phyloP scores from a whole-genome alignment of 1,140 invertebrate species.

The Euwallacea fornicatus region DNA sequence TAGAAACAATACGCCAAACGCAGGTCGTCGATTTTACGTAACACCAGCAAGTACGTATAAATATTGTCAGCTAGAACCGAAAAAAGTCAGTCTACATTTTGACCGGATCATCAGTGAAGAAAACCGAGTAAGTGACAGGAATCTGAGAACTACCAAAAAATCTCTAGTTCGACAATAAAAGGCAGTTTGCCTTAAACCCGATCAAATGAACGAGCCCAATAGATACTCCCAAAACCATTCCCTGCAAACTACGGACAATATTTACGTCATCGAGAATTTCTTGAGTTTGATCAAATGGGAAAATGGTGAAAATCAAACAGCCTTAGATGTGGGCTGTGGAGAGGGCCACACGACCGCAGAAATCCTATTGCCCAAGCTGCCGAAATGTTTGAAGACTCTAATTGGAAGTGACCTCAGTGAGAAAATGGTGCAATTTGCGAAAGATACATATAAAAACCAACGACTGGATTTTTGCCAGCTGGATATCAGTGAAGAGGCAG shows the following conservation, averaged over 20 bases:
- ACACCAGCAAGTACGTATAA: no score
- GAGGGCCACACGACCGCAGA: slow-evolving; percentile 72
- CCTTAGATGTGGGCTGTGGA: slow-evolving; percentile 80
- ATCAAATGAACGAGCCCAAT: slow-evolving; percentile 63
- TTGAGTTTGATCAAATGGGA: slow-evolving; percentile 62
- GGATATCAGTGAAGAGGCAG: slow-evolving; percentile 62
- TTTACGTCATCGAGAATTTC: slow-evolving; percentile 68
- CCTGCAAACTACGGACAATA: slow-evolving; percentile 68
- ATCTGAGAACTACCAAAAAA: neutral
- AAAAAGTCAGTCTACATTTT: no score
- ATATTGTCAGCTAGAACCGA: no score
- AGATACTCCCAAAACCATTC: slow-evolving; percentile 66
- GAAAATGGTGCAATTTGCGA: slow-evolving; percentile 71
- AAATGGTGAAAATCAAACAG: slow-evolving; percentile 56
- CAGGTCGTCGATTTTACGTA: no score
- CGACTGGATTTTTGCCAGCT: slow-evolving; percentile 63
- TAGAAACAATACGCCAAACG: no score
- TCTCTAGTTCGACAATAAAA: neutral
- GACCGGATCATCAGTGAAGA: neutral
- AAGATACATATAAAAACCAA: slow-evolving; percentile 51
- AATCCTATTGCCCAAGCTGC: slow-evolving; percentile 67
- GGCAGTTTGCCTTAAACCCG: no score
- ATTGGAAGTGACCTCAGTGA: slow-evolving; percentile 70
- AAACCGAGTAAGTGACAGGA: neutral
- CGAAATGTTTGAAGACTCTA: slow-evolving; percentile 55